Base-by-base conservation (phyloP, 2,888 invertebrate genomes). In the Pachydiplax longipennis region DNA sequence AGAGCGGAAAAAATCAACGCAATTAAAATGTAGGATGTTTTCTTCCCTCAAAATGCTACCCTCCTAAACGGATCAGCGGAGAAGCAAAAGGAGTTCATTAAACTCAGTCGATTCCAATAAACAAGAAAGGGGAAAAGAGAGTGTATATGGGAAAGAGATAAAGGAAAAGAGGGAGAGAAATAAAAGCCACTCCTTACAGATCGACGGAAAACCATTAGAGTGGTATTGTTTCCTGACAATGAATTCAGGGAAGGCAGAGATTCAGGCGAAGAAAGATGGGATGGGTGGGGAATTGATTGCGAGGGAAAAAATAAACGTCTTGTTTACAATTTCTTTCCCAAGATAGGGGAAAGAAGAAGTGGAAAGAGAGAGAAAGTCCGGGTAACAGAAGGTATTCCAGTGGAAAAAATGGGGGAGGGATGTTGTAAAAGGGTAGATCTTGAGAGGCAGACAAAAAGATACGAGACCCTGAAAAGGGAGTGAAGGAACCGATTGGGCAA, bases 401-500 rank as follows among this genome's bases (percentile, higher is more conserved):
- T 12, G 31, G 82, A 82, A 82, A 40, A 25, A 48, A 48, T 40
- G 13, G 12, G 82, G 53, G 18, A 25, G 82, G 53, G 8, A 31
- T 25, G 83, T 58, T 58, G 58, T 25, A 58, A 44, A 82, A 25
- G 82, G 44, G 81, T 35, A 31, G 80, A 80, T 31, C 12, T 31
- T 31, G 80, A 80, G 80, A 35, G 13, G 12, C 58, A 48, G 53
- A 58, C 83, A 58, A 83, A 83, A 83, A 83, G 82, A 82, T 82
- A 48, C 48, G 82, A 48, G 40, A 61, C 61, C 61, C 61, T 40
- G 87, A 87, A 87, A 61, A 65, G 87, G 87, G 87, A 61, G 83
- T 35, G 83, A 83, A 83, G 58, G 87, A 87, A 87, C 37, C 87
- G 87, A 87, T 87, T 87, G 87, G 35, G 65, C 37, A 87, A 87